Percentiles rank a stretch among this genome's conserved stretches.
These are phyloP conservation scores for Enteromius mattozi DNA, from an alignment of 2,797 vertebrate species.

Conservation along the genomic window DNA sequence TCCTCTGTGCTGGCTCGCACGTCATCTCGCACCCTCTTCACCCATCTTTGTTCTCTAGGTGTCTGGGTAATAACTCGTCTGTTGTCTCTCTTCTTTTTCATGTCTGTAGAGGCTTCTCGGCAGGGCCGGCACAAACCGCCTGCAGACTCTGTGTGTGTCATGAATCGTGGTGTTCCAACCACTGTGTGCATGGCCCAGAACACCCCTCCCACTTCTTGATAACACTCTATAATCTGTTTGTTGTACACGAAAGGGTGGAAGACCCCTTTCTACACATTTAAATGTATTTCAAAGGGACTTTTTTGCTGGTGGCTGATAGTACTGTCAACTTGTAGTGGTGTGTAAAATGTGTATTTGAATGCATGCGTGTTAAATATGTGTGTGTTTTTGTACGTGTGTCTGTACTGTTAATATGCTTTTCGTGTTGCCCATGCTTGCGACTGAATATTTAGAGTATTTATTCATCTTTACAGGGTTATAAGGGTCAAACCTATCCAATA, in stretches of 20 bases:
- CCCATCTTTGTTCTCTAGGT: constrained; percentile 46
- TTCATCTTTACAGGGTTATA: constrained; percentile 20
- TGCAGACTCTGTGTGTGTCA: constrained; percentile 67
- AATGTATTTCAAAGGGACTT: constrained; percentile 50
- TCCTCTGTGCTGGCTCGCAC: constrained; percentile 35
- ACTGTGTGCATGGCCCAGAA: constrained; percentile 66
- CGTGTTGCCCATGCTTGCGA: constrained; percentile 46
- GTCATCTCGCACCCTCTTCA: constrained; percentile 45
- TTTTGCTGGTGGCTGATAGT: constrained; percentile 46
- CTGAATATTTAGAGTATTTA: constrained; percentile 38
- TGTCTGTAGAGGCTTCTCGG: constrained; percentile 61
- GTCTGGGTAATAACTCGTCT: constrained; percentile 62
- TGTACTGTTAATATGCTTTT: constrained; percentile 56
- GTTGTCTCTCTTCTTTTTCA: constrained; percentile 64
- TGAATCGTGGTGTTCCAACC: constrained; percentile 68
- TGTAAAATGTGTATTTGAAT: constrained; percentile 55
- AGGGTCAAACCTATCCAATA: constrained; percentile 33
- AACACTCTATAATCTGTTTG: constrained; percentile 44
- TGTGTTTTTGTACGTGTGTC: constrained; percentile 50
- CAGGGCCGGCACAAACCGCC: constrained; percentile 59
- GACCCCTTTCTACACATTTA: constrained; percentile 31
- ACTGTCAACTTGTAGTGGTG: constrained; percentile 48
- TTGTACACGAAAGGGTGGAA: constrained; percentile 45
- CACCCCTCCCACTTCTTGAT: constrained; percentile 57
- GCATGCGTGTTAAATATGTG: constrained; percentile 55